Conservation (phyloP, 2,888 invertebrate species). For the Pediacus dermestoides region DNA sequence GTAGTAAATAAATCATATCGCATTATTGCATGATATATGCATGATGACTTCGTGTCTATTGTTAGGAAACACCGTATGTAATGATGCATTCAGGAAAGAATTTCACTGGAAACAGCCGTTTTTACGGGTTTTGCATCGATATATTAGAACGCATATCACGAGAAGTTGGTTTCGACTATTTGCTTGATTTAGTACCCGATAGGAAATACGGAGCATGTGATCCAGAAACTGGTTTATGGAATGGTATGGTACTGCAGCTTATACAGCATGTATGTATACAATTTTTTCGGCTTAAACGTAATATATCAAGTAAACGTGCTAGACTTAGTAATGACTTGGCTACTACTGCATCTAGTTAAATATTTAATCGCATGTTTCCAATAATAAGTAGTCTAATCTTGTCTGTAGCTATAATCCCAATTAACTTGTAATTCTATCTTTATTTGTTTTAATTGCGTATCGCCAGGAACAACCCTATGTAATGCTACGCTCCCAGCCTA, state of each 20-base stretch:
- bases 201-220: conserved; percentile 63
- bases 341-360: no score
- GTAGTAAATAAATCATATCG: background rate
- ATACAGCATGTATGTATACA: conserved; percentile 62
- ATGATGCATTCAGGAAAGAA: conserved; percentile 70
- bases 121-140: conserved; percentile 78
- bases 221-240: conserved; percentile 61
- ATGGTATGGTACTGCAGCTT: conserved; percentile 67
- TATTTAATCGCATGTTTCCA: no score
- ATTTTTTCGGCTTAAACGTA: conserved; percentile 14
- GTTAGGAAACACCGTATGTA: conserved; percentile 68
- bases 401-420: no score
- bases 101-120: conserved; percentile 69
- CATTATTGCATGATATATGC: background rate
- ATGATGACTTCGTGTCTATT: conserved; percentile 4
- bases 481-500: conserved; percentile 49
- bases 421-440: no score
- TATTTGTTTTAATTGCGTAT: conserved; percentile 15
- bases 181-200: conserved; percentile 67
- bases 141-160: conserved; percentile 64
- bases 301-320: background rate
- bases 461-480: conserved; percentile 49
- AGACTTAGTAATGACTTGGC: no score
- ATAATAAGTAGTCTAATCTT: no score
- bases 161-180: conserved; percentile 68